These are phyloP conservation scores for Kryphioiulus occultus DNA, from an alignment of 2,888 invertebrate species.

Conservation along the genomic window DNA sequence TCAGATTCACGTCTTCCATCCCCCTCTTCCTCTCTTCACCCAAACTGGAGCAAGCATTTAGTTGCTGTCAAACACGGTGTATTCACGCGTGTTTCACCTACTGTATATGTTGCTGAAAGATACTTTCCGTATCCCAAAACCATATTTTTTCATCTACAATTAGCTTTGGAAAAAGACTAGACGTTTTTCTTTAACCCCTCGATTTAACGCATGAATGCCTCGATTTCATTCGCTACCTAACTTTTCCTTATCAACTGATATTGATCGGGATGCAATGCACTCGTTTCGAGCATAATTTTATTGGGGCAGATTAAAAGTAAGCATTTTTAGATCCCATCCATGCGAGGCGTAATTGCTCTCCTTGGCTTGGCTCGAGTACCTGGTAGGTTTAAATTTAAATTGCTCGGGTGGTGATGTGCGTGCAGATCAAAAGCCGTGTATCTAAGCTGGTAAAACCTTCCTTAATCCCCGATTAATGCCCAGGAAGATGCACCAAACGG, in stretches of 20 bases:
- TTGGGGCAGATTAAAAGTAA: not conserved
- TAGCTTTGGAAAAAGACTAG: not conserved
- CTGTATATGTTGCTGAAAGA: not conserved
- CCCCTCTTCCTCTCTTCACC: not conserved
- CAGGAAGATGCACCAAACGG: too few species aligned
- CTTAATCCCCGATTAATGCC: too few species aligned
- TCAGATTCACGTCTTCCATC: not conserved
- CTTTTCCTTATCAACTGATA: not conserved
- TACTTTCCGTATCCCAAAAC: not conserved
- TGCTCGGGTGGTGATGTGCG: too few species aligned
- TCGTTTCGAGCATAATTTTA: not conserved
- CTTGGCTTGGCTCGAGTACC: not conserved
- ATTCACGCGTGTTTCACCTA: not conserved
- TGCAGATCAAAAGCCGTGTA: too few species aligned
- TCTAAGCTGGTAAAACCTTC: too few species aligned
- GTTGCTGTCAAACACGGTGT: not conserved
- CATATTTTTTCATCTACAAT: not conserved
- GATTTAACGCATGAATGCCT: not conserved
- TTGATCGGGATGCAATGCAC: not conserved
- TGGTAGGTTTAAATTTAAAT: too few species aligned
- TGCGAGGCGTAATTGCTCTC: not conserved
- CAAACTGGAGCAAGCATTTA: not conserved
- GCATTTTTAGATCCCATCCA: not conserved
- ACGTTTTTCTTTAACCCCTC: not conserved
- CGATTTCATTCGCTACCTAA: not conserved